Evolutionary conservation across 2,888 invertebrate genomes (phyloP).

Genomic region (Drosophila mettleri): DNA sequence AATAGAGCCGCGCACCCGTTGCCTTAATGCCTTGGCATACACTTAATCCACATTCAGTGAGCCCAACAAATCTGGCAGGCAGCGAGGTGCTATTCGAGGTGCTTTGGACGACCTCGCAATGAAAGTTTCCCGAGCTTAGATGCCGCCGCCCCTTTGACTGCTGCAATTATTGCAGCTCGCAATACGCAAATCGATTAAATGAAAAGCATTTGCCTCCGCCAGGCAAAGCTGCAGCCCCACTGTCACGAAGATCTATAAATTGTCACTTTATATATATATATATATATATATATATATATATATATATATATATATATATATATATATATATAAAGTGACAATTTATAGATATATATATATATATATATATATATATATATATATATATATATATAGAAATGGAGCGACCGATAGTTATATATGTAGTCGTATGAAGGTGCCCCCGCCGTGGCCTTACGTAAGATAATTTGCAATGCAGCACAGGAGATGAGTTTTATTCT

Average conservation of each 20-base stretch:
- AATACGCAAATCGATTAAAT: constrained; percentile 78
- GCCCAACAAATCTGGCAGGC: constrained; percentile 7
- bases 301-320: constrained; percentile 15
- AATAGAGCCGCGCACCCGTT: constrained; percentile 17
- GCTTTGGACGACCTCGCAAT: constrained; percentile 54
- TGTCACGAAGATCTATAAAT: constrained; percentile 5
- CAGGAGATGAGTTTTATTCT: constrained; percentile 76
- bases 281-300: constrained; percentile 11
- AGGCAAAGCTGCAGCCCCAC: constrained; percentile 11
- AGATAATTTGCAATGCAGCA: constrained; percentile 75
- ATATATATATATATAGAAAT: too few species aligned
- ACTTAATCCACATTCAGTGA: constrained; percentile 75
- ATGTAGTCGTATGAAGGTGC: constrained; percentile 9
- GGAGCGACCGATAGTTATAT: constrained; percentile 1
- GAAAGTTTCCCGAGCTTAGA: constrained; percentile 63
- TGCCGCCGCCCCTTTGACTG: constrained; percentile 1
- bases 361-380: constrained; percentile 3
- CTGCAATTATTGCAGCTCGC: constrained; percentile 74
- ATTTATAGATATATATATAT: constrained; percentile 17
- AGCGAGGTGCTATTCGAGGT: neutral
- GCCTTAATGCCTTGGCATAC: constrained; percentile 75
- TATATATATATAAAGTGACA: constrained; percentile 6
- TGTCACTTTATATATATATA: constrained; percentile 12
- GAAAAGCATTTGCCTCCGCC: constrained; percentile 42
- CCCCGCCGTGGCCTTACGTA: constrained; percentile 61